Evolutionary conservation across 2,113 vertebrate species (phyloP).

Genomic region (Tragelaphus strepsiceros): DNA sequence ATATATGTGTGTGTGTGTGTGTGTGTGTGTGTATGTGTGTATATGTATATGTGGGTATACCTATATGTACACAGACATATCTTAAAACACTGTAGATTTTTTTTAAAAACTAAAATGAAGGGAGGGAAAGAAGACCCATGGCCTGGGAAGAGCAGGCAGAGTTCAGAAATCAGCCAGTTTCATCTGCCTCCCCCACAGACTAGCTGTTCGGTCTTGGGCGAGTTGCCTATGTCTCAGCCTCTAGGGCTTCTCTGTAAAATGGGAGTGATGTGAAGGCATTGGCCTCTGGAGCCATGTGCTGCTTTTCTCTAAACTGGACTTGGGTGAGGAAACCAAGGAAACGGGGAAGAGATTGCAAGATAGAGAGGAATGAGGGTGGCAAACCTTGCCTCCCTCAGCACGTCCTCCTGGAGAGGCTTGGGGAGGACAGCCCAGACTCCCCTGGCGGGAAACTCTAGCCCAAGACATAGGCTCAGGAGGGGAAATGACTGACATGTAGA

Average conservation of each 20-base stretch:
- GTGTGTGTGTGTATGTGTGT: not conserved
- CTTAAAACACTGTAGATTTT: not conserved
- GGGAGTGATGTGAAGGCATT: not conserved
- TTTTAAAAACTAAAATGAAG: not conserved
- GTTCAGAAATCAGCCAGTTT: not conserved
- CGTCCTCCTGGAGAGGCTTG: not conserved
- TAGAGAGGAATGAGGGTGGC: not conserved
- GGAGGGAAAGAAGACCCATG: not conserved
- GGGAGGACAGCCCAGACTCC: not conserved
- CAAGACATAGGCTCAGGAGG: not conserved
- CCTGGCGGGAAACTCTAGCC: not conserved
- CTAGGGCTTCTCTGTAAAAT: not conserved
- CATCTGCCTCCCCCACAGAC: accelerated
- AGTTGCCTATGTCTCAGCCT: not conserved
- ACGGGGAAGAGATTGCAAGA: not conserved
- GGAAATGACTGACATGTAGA: not conserved
- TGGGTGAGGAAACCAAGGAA: not conserved
- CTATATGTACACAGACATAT: not conserved
- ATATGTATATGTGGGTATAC: not conserved
- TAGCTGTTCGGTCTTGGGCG: not conserved
- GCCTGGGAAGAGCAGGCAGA: not conserved
- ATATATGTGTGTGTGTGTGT: not conserved
- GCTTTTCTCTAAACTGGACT: not conserved
- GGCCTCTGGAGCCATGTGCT: not conserved
- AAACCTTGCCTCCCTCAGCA: not conserved